Percentiles rank a stretch among this genome's conserved stretches.
These are phyloP conservation scores for Cossypha dichroa DNA, from an alignment of 2,797 vertebrate species.

Conservation along the genomic window DNA sequence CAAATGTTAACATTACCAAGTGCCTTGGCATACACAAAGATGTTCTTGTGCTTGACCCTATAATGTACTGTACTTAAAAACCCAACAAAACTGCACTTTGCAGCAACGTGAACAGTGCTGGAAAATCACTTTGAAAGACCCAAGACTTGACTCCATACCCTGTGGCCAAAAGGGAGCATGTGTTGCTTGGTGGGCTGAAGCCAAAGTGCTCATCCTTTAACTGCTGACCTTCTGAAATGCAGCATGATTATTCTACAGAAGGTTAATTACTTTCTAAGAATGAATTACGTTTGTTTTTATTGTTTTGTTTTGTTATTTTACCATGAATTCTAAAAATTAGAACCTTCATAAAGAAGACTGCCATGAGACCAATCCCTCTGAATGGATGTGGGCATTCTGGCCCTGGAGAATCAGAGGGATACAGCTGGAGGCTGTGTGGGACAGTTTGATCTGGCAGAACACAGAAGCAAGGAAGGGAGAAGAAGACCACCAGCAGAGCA, in stretches of 20 bases:
- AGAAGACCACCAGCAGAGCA: background rate
- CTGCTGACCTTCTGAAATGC: conserved; percentile 1
- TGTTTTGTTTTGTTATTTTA: background rate
- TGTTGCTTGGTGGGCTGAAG: background rate
- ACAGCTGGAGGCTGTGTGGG: background rate
- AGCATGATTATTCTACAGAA: background rate
- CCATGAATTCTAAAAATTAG: background rate
- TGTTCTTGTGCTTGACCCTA: background rate
- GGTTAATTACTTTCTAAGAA: background rate
- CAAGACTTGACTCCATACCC: background rate
- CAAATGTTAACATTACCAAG: background rate
- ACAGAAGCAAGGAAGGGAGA: background rate
- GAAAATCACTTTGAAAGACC: background rate
- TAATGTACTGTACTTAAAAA: background rate
- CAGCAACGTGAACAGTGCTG: background rate
- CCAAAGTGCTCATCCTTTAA: background rate
- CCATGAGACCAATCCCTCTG: background rate
- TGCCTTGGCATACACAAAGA: background rate
- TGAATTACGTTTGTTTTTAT: background rate
- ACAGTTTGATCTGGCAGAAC: background rate
- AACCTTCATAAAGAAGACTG: background rate
- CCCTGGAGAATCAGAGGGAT: background rate
- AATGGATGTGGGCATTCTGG: background rate
- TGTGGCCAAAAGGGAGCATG: background rate
- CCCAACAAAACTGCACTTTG: background rate